phyloP scores from a whole-genome alignment of 1,140 invertebrate species.

The Onthophagus taurus region DNA sequence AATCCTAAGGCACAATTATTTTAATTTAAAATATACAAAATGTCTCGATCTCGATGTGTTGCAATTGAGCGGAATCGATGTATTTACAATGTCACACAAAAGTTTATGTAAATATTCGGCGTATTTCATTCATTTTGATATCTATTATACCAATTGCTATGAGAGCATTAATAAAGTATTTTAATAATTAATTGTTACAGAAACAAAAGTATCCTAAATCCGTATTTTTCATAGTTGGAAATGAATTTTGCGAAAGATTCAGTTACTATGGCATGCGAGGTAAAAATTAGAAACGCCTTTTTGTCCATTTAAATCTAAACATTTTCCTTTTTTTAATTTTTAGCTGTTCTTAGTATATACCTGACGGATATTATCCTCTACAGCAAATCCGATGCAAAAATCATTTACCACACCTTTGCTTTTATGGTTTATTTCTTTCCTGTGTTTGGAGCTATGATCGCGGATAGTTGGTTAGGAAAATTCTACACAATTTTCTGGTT shows the following conservation, averaged over 20 bases:
- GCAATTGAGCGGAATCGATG: too few species aligned
- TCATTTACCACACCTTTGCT: conserved; percentile 74
- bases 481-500: conserved; percentile 82
- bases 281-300: conserved; percentile 48
- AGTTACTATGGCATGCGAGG: conserved; percentile 94
- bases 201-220: conserved; percentile 74
- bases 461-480: conserved; percentile 80
- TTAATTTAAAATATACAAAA: too few species aligned
- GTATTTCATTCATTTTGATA: too few species aligned
- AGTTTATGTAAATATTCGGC: too few species aligned
- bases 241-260: conserved; percentile 96
- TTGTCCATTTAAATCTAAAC: neutral
- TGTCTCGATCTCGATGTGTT: too few species aligned
- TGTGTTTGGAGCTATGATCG: conserved; percentile 75
- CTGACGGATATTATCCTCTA: conserved; percentile 58
- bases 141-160: too few species aligned
- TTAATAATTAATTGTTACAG: too few species aligned
- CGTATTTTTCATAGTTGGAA: conserved; percentile 89
- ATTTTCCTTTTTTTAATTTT: conserved; percentile 30
- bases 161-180: too few species aligned
- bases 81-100: too few species aligned
- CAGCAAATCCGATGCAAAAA: conserved; percentile 55
- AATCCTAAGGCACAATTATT: too few species aligned
- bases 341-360: conserved; percentile 78
- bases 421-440: conserved; percentile 82